Evolutionary conservation across 2,888 invertebrate genomes (phyloP).

Genomic region (Hirtodrosophila trivittata): DNA sequence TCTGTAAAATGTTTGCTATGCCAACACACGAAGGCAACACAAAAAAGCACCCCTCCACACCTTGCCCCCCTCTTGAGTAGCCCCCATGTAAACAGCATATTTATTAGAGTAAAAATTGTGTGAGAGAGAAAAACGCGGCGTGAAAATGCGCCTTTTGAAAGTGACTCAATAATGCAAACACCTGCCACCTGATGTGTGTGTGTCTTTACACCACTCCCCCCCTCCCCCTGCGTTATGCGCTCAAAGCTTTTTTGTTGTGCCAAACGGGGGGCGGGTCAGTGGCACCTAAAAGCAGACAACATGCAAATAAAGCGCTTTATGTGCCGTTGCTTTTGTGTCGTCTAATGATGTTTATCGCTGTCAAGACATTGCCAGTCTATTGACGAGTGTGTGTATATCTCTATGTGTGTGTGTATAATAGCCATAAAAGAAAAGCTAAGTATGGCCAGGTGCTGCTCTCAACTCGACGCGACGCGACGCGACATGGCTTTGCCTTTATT

Average conservation of each 20-base stretch:
- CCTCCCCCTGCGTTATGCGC: no score
- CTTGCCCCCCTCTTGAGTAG: neutral
- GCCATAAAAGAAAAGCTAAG: constrained; percentile 31
- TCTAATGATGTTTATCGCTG: constrained; percentile 74
- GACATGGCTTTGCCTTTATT: constrained; percentile 51
- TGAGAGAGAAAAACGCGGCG: constrained; percentile 51
- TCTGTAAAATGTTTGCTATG: constrained; percentile 57
- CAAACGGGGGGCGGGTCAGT: constrained; percentile 55
- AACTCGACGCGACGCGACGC: constrained; percentile 10
- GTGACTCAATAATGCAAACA: constrained; percentile 74
- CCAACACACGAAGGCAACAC: constrained; percentile 45
- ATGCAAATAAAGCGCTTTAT: constrained; percentile 75
- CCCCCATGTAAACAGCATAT: constrained; percentile 60
- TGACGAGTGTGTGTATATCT: constrained; percentile 18
- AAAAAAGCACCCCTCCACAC: constrained; percentile 4
- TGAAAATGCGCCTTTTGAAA: constrained; percentile 73
- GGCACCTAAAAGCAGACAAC: constrained; percentile 72
- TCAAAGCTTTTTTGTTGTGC: neutral
- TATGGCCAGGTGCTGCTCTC: constrained; percentile 48
- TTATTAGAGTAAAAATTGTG: constrained; percentile 54
- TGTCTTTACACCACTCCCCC: no score
- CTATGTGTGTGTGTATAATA: constrained; percentile 14
- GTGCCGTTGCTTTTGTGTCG: constrained; percentile 60
- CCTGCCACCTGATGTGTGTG: constrained; percentile 38
- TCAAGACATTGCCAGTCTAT: constrained; percentile 57